Base-by-base conservation (phyloP, 1,140 invertebrate species). In the Potamilus streckersoni region DNA sequence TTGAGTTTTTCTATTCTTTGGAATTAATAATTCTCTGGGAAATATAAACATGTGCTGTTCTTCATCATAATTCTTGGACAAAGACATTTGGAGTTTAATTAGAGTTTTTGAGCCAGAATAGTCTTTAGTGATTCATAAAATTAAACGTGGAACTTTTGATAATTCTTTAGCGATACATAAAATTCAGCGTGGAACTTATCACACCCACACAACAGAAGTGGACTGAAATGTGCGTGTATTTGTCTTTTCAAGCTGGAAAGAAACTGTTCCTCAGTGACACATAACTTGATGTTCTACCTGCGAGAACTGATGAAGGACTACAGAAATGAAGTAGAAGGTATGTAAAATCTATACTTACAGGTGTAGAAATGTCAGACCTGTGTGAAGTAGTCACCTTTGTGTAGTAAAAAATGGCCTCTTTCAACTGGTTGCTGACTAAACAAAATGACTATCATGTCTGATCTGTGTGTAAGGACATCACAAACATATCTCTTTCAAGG, bases 241-340 rank as follows among this genome's bases (percentile, higher is more conserved):
- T 64, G n/a, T 68, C 72, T 67, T 71, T 79, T 15, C 90, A 91
- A 49, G 82, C 72, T 93, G 58, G 84, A 89, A 65, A 79, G 84
- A 27, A 68, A 83, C 13, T 76, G 84, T 57, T 89, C 86, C 11
- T 84, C 85, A 31, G 72, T 90, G 17, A 65, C 87, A 20, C 82
- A 85, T 69, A 82, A 89, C 60, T 69, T 87, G 65, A 83, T 87
- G 83, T 63, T 87, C 79, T 90, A 90, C 81, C 85, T 93, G 13
- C 84, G 87, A 27, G 92, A 92, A 79, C 82, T 92, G 8, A 90
- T 93, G 84, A 91, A 91, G 71, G 92, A 93, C 71, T 93, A 92
- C 71, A 92, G 90, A 69, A 92, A 91, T 76, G 92, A 93, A 68
- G 87, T 92, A 14, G 85, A 88, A 86, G 88, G 87, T 88, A 31